phyloP scores from a whole-genome alignment of 2,888 invertebrate genomes.

The Cecidostiba fungosa region DNA sequence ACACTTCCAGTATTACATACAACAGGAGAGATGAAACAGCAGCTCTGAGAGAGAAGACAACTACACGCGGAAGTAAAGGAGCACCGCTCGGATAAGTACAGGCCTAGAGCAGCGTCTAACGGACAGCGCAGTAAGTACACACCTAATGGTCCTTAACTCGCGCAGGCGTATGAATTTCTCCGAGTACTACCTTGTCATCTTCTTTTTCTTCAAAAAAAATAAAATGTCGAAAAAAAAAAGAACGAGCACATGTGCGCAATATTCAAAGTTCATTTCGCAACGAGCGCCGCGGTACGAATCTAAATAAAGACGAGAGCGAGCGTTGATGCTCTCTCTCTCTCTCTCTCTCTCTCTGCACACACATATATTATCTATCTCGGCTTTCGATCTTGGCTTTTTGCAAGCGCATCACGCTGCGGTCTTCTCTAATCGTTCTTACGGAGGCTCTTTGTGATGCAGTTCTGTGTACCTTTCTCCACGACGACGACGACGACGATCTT shows the following conservation, averaged over 20 bases:
- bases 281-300: neutral
- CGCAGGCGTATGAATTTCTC: neutral
- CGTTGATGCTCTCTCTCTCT: too few species aligned
- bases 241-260: neutral
- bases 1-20: too few species aligned
- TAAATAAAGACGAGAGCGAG: slow-evolving; percentile 2
- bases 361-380: neutral
- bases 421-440: neutral
- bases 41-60: too few species aligned
- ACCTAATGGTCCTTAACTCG: neutral
- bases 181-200: neutral
- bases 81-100: neutral
- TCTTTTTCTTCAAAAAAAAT: too few species aligned
- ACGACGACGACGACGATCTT: neutral
- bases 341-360: too few species aligned
- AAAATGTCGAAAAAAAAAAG: too few species aligned
- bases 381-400: neutral
- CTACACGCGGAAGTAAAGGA: neutral
- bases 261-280: slow-evolving; percentile 22
- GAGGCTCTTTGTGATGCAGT: neutral
- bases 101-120: slow-evolving; percentile 53
- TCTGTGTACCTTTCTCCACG: slow-evolving; percentile 1
- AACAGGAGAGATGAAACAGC: too few species aligned
- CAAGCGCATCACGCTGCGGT: neutral
- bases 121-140: slow-evolving; percentile 51